Evolutionary conservation across 2,888 invertebrate species (phyloP), one percentile per base, ranked within the genome.

Genomic region (Iselma pallidipennis): DNA sequence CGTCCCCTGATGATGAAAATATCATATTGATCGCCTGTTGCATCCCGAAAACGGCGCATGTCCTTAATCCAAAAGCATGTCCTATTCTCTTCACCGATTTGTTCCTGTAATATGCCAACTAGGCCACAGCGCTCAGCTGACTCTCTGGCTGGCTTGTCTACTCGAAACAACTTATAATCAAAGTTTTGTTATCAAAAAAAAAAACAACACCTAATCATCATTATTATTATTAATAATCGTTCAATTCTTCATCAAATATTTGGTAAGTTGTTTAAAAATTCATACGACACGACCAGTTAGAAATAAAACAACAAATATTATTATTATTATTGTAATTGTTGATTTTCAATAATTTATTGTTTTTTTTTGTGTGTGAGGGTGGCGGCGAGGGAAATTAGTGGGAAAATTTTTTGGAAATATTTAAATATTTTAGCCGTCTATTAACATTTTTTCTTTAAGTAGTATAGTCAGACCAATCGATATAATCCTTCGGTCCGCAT

Each of bases 1-100:
- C 64, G 45, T n/a, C 51, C 57, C n/a, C n/a, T n/a, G n/a, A n/a
- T n/a, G n/a, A n/a, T n/a, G n/a, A n/a, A n/a, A n/a, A 53, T 61
- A 42, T 58, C 71, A 73, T 78, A 78, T 78, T 76, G 79, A 79
- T 79, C 77, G 78, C 79, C 79, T 80, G 79, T 80, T 80, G 75
- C 75, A 71, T 72, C 63, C 61, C 62, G 55, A 16, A 25, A 31
- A 71, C 10, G 57, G 67, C 77, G 74, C 76, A 62, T 59, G 75
- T 71, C 42, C 55, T 23, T 21, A 53, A 69, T 66, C 59, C 62
- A 64, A 64, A 72, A 73, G 74, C 76, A 68, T 76, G 77, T 74
- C 75, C 76, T 74, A 73, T 74, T 72, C 71, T 68, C 71, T 71
- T 71, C 67, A 64, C 65, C 71, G 70, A 71, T 69, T 68, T 63